Conservation (phyloP, 2,888 invertebrate species). For the Nomada hirtipes region DNA sequence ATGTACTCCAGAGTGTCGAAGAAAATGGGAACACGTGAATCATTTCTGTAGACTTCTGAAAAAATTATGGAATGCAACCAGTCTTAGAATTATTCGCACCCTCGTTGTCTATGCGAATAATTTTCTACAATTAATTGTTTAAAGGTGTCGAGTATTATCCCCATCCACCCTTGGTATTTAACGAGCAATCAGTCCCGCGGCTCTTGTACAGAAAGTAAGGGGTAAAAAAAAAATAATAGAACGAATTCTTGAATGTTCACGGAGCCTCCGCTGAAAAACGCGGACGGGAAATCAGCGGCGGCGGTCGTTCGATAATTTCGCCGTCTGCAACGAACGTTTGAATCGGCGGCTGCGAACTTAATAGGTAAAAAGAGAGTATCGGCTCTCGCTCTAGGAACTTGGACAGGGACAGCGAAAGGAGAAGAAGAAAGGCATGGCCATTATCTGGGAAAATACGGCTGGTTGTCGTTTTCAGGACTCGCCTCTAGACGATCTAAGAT, state of each 20-base stretch:
- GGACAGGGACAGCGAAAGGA: conserved; percentile 30
- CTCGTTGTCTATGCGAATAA: no score
- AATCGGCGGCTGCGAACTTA: conserved; percentile 56
- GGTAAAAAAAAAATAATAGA: background rate
- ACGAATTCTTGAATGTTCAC: conserved; percentile 6
- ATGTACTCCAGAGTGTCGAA: no score
- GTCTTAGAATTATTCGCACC: no score
- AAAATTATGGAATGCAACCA: no score
- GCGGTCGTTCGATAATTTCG: conserved; percentile 60
- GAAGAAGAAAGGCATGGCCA: conserved; percentile 67
- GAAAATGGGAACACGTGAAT: no score
- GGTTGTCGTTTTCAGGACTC: conserved; percentile 73
- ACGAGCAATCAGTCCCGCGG: background rate
- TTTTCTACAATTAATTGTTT: no score
- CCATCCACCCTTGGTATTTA: background rate
- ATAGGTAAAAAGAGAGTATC: conserved; percentile 61
- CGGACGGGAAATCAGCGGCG: conserved; percentile 42
- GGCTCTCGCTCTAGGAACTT: background rate
- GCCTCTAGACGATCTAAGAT: conserved; percentile 54
- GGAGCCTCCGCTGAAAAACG: conserved; percentile 16
- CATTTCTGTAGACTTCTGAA: no score
- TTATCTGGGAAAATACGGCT: conserved; percentile 76
- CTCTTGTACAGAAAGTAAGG: background rate
- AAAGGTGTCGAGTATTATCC: no score
- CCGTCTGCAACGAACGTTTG: conserved; percentile 65